Base-by-base conservation (phyloP, 2,888 invertebrate species). In the Apantesis nais region DNA sequence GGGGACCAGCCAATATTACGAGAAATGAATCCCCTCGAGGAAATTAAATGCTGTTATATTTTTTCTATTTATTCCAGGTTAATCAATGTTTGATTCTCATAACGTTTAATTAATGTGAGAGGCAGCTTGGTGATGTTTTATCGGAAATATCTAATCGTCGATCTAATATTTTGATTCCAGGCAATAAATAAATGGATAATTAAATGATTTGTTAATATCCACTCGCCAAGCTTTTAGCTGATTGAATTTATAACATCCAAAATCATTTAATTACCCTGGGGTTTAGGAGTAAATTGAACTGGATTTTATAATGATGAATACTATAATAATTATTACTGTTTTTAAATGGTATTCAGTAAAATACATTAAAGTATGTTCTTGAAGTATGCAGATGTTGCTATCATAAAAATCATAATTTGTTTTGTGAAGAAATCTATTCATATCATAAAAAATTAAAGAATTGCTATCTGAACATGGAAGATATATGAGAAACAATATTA, bases 1-100 rank as follows among this genome's bases (percentile, higher is more conserved):
- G 58, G 41, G 11, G 9, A 62, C 80, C 71, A 70, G 8, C 29
- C 29, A 7, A 25, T 62, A 37, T 25, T 39, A 25, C 14, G 29
- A 14, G 11, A 39, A 62, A 62, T 41, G 0, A 55, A 29, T 25
- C 14, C 25, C 39, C 25, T 62, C 25, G 1, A n/a, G 37, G n/a
- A 25, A 12, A 14, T 25, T 29, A 29, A 55, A 29, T 25, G 29
- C 14, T n/a, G 12, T 55, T 14, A 14, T 55, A 14, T n/a, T 55
- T 55, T 29, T n/a, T 25, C 11, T 52, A 7, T 25, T 0, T 11
- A 52, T n/a, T 52, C 25, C 3, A 25, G 11, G 11, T n/a, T 12
- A 12, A 52, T 25, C 55, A 12, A 55, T 55, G 5, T 29, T 25
- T 55, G 25, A 29, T 55, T 55, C 48, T 48, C 16, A 4, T 44